Evolutionary conservation across 1,140 invertebrate species (phyloP).

Genomic region (Belonocnema kinseyi): DNA sequence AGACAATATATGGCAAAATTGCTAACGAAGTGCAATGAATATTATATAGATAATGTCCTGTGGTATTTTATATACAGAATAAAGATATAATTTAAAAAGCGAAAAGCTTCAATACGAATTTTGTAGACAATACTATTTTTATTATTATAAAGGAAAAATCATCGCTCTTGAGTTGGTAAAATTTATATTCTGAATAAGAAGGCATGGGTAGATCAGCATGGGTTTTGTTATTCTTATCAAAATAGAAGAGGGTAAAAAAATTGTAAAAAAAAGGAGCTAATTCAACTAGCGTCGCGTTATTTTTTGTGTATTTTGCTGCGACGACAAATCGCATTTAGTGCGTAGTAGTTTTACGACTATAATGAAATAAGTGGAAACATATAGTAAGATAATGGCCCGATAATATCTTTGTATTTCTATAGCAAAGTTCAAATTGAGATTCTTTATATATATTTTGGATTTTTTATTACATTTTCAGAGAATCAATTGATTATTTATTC

Average conservation of each 20-base stretch:
- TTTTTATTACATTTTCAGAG: too few species aligned
- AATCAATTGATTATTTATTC: too few species aligned
- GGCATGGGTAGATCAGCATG: too few species aligned
- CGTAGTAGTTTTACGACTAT: constrained; percentile 30
- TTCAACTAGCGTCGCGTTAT: background rate
- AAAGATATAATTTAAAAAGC: background rate
- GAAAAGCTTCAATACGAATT: constrained; percentile 1
- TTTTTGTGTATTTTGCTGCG: constrained; percentile 17
- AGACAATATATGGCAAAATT: background rate
- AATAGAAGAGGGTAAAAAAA: background rate
- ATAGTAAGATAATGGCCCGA: constrained; percentile 42
- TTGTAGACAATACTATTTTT: constrained; percentile 25
- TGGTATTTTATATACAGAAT: constrained; percentile 1
- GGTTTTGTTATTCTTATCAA: background rate
- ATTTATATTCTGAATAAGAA: background rate
- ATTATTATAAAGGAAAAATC: background rate
- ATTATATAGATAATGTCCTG: constrained; percentile 4
- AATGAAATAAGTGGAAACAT: constrained; percentile 66
- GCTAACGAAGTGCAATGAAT: background rate
- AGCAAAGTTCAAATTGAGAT: constrained; percentile 56
- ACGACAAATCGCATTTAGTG: constrained; percentile 20
- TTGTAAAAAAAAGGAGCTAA: background rate
- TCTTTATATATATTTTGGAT: background rate
- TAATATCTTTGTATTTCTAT: constrained; percentile 38
- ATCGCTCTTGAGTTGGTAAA: constrained; percentile 6